Base-by-base conservation (phyloP, 2,797 vertebrate species). In the Cynopterus sphinx region DNA sequence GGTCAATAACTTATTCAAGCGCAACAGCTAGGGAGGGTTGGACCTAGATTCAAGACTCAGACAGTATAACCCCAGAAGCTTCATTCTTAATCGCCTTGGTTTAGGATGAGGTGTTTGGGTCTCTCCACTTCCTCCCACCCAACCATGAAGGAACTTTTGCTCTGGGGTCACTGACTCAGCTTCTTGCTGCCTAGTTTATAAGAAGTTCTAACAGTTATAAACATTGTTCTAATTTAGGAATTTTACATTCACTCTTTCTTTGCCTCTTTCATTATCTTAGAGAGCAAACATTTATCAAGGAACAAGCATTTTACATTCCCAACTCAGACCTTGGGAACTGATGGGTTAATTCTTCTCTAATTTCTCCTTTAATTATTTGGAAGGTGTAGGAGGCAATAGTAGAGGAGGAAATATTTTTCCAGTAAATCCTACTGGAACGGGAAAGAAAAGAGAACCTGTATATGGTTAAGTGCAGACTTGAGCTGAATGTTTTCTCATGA, bases 181-280 rank as follows among this genome's bases (percentile, higher is more conserved):
- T 92, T 97, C 68, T 86, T 67, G 78, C 78, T 71, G 46, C 22
- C 55, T 92, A 84, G 78, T 77, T 95, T 95, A 85, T 94, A 92
- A 86, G 57, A 97, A 75, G 24, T 39, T 55, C 31, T 96, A 71
- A 91, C 28, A 36, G 84, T 49, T 89, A 46, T 88, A 94, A 93
- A 90, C 73, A 78, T 17, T 84, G 81, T 85, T 96, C 90, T 93
- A 68, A 92, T 91, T 88, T 78, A 77, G 53, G 43, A 67, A 68
- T 91, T 97, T 97, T 83, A 55, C 26, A 75, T 57, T 92, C 82
- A 82, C 46, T 91, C 36, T 84, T 94, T 67, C 49, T 67, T 36
- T 87, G 65, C 33, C 36, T 90, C 57, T 85, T 53, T 74, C 73
- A 86, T 74, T 81, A 41, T 89, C 73, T 86, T 77, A 31, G 71